Conservation (phyloP, 2,113 vertebrate species). For the Oryctolagus cuniculus region mOryCun1.1 NC_091436.1:76669001-76669500, state of each 20-base stretch:
- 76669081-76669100: not conserved
- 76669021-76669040: slow-evolving; percentile 2
- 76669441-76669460: too few relatives aligned
- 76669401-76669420: too few relatives aligned
- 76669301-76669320: not conserved
- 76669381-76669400: too few relatives aligned
- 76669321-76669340: not conserved
- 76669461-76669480: too few relatives aligned
- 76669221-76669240: not conserved
- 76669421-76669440: too few relatives aligned
- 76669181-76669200: not conserved
- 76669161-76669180: not conserved
- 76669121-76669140: not conserved
- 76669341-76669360: not conserved
- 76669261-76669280: not conserved
- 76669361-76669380: not conserved
- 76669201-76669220: not conserved
- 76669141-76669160: not conserved
- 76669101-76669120: not conserved
- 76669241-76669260: not conserved
- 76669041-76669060: not conserved
- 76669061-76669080: not conserved
- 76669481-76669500: too few relatives aligned
- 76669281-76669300: not conserved
- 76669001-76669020: not conserved